Base-by-base conservation (phyloP, 2,113 vertebrate species). In the Xiphophorus maculatus region DNA sequence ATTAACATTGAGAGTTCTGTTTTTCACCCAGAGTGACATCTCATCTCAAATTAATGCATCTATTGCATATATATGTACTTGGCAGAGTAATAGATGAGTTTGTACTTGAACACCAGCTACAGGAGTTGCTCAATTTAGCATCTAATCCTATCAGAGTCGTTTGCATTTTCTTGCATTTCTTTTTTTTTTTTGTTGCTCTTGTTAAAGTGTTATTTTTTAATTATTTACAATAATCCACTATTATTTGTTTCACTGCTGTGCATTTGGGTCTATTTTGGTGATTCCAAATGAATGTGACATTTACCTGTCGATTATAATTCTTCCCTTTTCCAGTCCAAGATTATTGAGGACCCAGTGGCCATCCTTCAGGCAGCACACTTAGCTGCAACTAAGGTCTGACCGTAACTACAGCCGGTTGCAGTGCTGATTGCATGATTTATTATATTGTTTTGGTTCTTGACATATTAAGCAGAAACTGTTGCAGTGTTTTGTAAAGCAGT, bases 311-410 rank as follows among this genome's bases (percentile, higher is more conserved):
- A 83, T 84, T 75, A 51, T 74, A 32, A 73, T 87, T 76, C 81
- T 66, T 82, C 69, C 70, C 69, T 67, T 73, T 65, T 69, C 62
- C 91, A 96, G 95, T 89, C 90, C 79, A 90, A 91, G 80, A 83
- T 1, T 63, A 90, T 90, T 0, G 93, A 94, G 84, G 94, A 94
- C 79, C 93, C 94, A 0, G 93, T 95, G 85, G 90, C 94, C 69
- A 63, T 95, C 71, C 91, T 95, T 33, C 94, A 95, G 87, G 90
- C 92, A 32, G 63, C 91, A 58, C 94, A 94, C 72, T 88, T 93
- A 9, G 82, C 82, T 68, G 90, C 93, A 83, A 86, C 93, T 88
- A 94, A 97, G 96, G 96, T 97, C 91, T 90, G 94, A 66, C 70
- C 29, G 27, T 27, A 44, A 63, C 35, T 81, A 51, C 68, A 63